A percentile compares a stretch with the other conserved stretches of the same genome.
Evolutionary conservation across 2,113 vertebrate genomes (phyloP).

Genomic region (Rhinolophus ferrumequinum): DNA sequence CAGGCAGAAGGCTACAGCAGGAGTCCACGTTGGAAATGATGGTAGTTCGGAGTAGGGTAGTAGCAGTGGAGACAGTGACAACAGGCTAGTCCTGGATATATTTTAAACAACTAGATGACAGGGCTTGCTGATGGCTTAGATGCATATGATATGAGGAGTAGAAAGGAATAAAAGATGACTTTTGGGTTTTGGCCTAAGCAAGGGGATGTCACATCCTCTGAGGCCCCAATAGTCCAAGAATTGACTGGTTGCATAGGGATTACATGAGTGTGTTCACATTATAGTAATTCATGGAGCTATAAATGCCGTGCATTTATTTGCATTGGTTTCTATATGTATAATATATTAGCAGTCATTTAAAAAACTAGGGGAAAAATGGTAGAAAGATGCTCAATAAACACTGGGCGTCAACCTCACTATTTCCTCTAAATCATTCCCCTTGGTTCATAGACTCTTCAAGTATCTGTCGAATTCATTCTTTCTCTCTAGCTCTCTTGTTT

Average conservation of each 20-base stretch:
- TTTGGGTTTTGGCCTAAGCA: neutral
- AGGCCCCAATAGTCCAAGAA: neutral
- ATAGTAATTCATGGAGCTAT: neutral
- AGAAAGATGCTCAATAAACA: neutral
- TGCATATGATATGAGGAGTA: neutral
- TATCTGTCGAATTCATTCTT: neutral
- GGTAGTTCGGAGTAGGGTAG: neutral
- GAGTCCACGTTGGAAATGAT: neutral
- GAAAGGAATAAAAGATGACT: neutral
- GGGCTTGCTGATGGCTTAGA: neutral
- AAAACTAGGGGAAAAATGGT: neutral
- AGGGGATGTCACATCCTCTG: neutral
- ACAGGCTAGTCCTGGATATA: neutral
- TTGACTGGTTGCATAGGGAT: no score
- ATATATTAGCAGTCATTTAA: neutral
- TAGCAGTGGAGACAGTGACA: neutral
- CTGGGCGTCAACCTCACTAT: neutral
- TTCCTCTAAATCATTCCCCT: neutral
- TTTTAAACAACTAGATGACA: neutral
- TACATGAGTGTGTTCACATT: neutral
- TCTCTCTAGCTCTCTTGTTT: neutral
- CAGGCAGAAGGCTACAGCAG: neutral
- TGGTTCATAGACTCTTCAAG: neutral
- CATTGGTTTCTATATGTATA: neutral
- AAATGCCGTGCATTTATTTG: fast-evolving